Percentiles rank a stretch among this genome's conserved stretches.
Conservation (phyloP, 2,113 vertebrate genomes). For the Zosterops borbonicus region DNA sequence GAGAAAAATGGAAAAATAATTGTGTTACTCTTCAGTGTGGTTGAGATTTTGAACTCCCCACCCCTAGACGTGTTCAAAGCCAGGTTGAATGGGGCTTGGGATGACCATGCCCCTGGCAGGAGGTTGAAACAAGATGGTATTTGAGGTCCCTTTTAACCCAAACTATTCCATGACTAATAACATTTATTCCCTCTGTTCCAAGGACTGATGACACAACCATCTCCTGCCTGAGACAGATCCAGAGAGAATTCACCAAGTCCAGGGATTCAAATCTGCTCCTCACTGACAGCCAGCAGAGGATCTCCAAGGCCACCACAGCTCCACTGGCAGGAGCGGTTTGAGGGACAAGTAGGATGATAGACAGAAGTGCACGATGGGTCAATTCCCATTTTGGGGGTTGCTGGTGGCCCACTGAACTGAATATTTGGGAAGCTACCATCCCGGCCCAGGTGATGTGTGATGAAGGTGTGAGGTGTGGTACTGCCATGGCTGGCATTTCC, state of each 20-base stretch:
- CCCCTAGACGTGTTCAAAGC: too few relatives aligned
- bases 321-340: neutral
- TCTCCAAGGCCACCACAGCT: neutral
- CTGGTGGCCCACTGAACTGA: neutral
- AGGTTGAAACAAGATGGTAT: neutral
- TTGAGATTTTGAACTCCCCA: neutral
- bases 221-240: neutral
- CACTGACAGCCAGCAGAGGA: neutral
- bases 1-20: neutral
- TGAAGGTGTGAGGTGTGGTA: neutral
- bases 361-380: accelerated
- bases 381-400: neutral
- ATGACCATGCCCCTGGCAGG: neutral
- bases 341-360: neutral
- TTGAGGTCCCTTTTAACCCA: neutral
- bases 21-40: neutral
- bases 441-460: neutral
- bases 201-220: neutral
- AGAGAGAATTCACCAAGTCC: neutral
- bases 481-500: slow-evolving; percentile 22
- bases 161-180: neutral
- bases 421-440: neutral
- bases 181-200: neutral
- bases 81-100: neutral
- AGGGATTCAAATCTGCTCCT: neutral